A percentile compares a stretch with the other conserved stretches of the same genome.
These are phyloP conservation scores for Taxidea taxus DNA, from an alignment of 2,113 vertebrate species.

Conservation along the genomic window DNA sequence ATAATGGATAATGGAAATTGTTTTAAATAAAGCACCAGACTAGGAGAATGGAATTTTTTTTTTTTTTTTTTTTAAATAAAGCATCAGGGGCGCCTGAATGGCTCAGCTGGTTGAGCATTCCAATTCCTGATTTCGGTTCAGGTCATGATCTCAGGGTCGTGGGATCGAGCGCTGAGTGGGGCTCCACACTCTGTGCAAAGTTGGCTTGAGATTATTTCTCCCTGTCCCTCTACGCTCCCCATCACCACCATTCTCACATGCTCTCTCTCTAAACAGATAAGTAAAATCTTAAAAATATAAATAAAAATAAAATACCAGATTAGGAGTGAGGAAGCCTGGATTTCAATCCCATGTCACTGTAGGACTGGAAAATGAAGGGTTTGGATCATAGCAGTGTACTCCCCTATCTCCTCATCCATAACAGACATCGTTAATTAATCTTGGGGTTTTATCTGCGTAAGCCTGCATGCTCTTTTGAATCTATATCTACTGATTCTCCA, in stretches of 20 bases:
- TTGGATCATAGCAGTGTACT: not conserved
- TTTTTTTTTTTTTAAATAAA: not conserved
- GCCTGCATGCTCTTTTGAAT: not conserved
- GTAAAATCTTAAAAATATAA: not conserved
- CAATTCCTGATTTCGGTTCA: not conserved
- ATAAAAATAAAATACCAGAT: not conserved
- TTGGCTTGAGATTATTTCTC: not conserved
- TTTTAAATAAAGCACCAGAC: not conserved
- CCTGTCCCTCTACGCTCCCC: not conserved
- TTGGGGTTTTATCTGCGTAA: not conserved
- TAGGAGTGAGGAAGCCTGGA: not conserved
- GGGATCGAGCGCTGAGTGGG: not conserved
- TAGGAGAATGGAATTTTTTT: not conserved
- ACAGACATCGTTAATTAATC: not conserved
- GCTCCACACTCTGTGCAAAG: not conserved
- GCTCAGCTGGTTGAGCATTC: not conserved
- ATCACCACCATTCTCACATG: not conserved
- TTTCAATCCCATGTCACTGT: not conserved
- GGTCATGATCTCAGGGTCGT: not conserved
- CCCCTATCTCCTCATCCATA: not conserved
- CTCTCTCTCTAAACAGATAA: not conserved
- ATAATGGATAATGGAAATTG: constrained; percentile 6
- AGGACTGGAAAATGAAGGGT: not conserved
- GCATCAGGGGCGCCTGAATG: not conserved
- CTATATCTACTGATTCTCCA: not conserved